These are phyloP conservation scores for Cryptoleucopteryx plumbea DNA, from an alignment of 2,113 vertebrate species.

Conservation along the genomic window DNA sequence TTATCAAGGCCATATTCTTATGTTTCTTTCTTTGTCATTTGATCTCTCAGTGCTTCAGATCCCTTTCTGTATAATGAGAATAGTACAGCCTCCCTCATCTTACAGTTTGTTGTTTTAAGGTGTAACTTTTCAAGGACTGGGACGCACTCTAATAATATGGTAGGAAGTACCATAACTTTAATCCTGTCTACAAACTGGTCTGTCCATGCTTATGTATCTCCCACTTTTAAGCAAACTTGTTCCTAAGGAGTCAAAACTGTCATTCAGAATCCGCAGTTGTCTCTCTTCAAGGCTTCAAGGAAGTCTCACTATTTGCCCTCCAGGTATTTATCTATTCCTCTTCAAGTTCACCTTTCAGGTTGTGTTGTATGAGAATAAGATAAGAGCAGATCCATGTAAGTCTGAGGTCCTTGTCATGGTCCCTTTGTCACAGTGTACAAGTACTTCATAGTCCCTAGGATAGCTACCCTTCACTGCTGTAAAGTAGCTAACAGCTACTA, in stretches of 20 bases:
- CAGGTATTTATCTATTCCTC: not conserved
- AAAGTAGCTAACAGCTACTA: not conserved
- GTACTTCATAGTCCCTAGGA: not conserved
- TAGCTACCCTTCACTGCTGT: not conserved
- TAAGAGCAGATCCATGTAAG: not conserved
- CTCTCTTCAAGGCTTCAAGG: not conserved
- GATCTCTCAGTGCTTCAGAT: not conserved
- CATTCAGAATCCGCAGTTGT: not conserved
- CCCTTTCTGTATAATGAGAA: not conserved
- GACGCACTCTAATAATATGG: not conserved
- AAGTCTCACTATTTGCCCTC: not conserved
- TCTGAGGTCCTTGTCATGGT: not conserved
- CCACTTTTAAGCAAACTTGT: not conserved
- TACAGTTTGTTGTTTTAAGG: not conserved
- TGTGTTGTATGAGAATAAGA: not conserved
- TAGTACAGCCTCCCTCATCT: not conserved
- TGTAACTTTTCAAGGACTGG: not conserved
- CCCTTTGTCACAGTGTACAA: not conserved
- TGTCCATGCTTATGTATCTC: not conserved
- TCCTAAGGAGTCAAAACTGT: not conserved
- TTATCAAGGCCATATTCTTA: not conserved
- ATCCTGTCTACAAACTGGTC: not conserved
- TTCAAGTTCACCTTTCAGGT: not conserved
- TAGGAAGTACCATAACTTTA: not conserved
- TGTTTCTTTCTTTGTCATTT: not conserved